phyloP scores from a whole-genome alignment of 1,140 invertebrate species.

The Parapsyche elsis region DNA sequence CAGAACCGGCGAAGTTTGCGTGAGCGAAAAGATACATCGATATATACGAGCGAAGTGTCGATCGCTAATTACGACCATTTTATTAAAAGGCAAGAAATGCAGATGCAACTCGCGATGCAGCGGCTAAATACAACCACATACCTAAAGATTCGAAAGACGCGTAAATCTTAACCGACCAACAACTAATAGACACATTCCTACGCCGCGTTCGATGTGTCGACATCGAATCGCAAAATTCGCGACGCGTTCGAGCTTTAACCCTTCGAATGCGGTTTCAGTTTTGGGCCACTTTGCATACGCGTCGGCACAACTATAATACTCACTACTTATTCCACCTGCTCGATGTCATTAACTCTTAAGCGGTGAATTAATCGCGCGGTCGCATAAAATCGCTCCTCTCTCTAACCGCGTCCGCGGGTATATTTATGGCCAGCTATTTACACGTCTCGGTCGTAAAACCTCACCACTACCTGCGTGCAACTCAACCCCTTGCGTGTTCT shows the following conservation, averaged over 20 bases:
- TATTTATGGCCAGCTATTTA: slow-evolving; percentile 42
- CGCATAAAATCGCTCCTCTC: not conserved
- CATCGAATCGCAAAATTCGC: too few relatives aligned
- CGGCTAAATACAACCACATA: not conserved
- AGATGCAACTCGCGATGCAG: not conserved
- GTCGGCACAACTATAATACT: too few relatives aligned
- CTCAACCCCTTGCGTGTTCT: not conserved
- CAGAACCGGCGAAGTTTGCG: not conserved
- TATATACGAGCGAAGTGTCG: not conserved
- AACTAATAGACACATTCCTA: too few relatives aligned
- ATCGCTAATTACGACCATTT: slow-evolving; percentile 13
- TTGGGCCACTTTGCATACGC: too few relatives aligned
- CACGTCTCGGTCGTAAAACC: slow-evolving; percentile 49
- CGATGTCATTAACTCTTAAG: slow-evolving; percentile 44
- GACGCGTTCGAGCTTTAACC: too few relatives aligned
- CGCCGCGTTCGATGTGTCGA: too few relatives aligned
- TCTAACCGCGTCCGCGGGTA: too few relatives aligned
- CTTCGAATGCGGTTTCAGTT: too few relatives aligned
- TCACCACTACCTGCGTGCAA: not conserved
- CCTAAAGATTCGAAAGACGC: not conserved
- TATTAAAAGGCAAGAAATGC: not conserved
- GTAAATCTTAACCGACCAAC: too few relatives aligned
- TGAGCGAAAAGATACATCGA: not conserved
- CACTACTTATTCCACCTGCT: too few relatives aligned
- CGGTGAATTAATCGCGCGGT: slow-evolving; percentile 42